phyloP scores from a whole-genome alignment of 2,113 vertebrate species.

The Tupaia tana region DNA sequence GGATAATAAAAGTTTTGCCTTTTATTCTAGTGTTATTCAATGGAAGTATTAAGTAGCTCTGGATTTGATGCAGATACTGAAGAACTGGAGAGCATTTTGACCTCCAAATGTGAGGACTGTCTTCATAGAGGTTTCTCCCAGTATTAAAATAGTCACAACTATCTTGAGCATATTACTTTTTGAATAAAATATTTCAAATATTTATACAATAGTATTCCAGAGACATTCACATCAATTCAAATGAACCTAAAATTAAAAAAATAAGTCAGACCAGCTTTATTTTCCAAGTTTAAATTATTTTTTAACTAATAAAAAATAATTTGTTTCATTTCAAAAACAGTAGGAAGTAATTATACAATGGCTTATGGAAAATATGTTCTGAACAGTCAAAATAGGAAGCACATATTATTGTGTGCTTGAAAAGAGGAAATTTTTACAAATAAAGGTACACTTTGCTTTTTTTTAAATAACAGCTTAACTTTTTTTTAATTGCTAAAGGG shows the following conservation, averaged over 20 bases:
- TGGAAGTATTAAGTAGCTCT: slow-evolving; percentile 26
- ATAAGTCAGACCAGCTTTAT: slow-evolving; percentile 61
- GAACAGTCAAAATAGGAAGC: slow-evolving; percentile 57
- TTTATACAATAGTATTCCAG: slow-evolving; percentile 62
- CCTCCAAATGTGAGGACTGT: not conserved
- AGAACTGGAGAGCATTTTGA: not conserved
- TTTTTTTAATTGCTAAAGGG: not conserved
- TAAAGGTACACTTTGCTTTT: slow-evolving; percentile 26
- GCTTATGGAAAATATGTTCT: slow-evolving; percentile 64
- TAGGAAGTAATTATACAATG: slow-evolving; percentile 78
- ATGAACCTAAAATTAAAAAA: slow-evolving; percentile 74
- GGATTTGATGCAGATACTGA: not conserved
- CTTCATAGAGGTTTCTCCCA: not conserved
- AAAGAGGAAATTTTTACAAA: slow-evolving; percentile 32
- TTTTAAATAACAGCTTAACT: not conserved
- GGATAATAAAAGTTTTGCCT: not conserved
- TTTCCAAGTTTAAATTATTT: slow-evolving; percentile 38
- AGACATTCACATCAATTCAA: slow-evolving; percentile 66
- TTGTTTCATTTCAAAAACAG: slow-evolving; percentile 75
- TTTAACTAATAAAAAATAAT: slow-evolving; percentile 56
- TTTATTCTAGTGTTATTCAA: not conserved
- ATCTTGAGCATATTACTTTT: slow-evolving; percentile 40
- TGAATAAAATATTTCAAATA: slow-evolving; percentile 63
- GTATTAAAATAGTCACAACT: not conserved
- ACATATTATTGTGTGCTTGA: slow-evolving; percentile 50